Conservation (phyloP, 2,888 invertebrate species). For the Sycophila texana region DNA sequence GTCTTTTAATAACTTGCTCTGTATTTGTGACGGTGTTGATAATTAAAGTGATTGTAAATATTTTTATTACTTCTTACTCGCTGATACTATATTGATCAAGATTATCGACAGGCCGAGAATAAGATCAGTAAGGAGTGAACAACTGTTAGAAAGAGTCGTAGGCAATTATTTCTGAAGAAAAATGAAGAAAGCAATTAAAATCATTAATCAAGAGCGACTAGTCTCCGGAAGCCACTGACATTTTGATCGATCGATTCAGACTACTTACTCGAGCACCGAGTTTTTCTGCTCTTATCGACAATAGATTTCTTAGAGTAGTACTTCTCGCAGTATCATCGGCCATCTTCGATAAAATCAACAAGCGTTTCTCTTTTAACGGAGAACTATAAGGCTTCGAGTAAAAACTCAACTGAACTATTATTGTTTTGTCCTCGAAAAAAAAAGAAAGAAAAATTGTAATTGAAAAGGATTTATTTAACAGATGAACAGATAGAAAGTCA, state of each 20-base stretch:
- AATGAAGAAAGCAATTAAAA: constrained; percentile 24
- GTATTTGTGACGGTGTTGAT: no score
- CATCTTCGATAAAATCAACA: neutral
- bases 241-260: constrained; percentile 40
- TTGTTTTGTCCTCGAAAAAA: neutral
- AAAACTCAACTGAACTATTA: neutral
- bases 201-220: constrained; percentile 30
- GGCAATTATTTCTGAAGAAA: constrained; percentile 15
- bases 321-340: neutral
- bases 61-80: no score
- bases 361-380: no score
- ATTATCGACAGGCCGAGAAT: no score
- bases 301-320: neutral
- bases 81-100: no score
- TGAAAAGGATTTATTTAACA: no score
- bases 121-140: no score
- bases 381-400: no score
- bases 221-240: constrained; percentile 19
- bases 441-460: no score
- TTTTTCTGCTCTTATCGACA: constrained; percentile 25
- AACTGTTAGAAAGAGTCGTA: constrained; percentile 1
- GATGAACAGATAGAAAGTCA: no score
- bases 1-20: no score
- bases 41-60: no score
- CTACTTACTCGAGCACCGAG: neutral